These are phyloP conservation scores for Megalonaias nervosa DNA, from an alignment of 1,140 invertebrate genomes.

Conservation along the genomic window DNA sequence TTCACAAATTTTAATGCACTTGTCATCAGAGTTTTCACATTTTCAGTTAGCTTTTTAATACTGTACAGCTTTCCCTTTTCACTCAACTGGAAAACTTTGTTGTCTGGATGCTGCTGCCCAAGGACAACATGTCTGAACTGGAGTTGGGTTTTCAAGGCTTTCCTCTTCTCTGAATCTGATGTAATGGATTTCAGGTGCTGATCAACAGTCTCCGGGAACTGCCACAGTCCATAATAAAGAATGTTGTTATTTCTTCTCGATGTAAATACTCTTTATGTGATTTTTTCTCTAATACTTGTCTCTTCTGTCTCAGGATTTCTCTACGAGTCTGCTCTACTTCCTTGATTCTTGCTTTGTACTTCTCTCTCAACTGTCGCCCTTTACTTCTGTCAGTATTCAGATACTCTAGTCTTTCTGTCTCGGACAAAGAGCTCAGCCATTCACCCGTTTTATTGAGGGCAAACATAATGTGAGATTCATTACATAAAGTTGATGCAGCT, in stretches of 20 bases:
- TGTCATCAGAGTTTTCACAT: constrained; percentile 13
- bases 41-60: constrained; percentile 6
- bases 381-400: constrained; percentile 2
- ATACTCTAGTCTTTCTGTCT: background rate
- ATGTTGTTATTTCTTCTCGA: constrained; percentile 17
- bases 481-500: constrained; percentile 5
- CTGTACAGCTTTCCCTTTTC: background rate
- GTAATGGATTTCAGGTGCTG: background rate
- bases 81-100: constrained; percentile 7
- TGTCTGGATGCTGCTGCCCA: constrained; percentile 16
- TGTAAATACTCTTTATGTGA: constrained; percentile 5
- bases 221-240: constrained; percentile 35
- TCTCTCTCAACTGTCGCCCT: background rate
- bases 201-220: constrained; percentile 17
- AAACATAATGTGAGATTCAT: constrained; percentile 33
- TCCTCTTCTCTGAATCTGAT: constrained; percentile 21
- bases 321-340: background rate
- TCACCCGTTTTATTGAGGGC: constrained; percentile 22
- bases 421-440: constrained; percentile 5
- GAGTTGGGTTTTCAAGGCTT: constrained; percentile 30
- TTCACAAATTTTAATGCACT: background rate
- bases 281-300: constrained; percentile 15
- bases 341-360: constrained; percentile 9
- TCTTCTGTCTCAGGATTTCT: constrained; percentile 12
- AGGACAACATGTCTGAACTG: constrained; percentile 32